Conservation (phyloP, 2,113 vertebrate genomes). For the Euleptes europaea region DNA sequence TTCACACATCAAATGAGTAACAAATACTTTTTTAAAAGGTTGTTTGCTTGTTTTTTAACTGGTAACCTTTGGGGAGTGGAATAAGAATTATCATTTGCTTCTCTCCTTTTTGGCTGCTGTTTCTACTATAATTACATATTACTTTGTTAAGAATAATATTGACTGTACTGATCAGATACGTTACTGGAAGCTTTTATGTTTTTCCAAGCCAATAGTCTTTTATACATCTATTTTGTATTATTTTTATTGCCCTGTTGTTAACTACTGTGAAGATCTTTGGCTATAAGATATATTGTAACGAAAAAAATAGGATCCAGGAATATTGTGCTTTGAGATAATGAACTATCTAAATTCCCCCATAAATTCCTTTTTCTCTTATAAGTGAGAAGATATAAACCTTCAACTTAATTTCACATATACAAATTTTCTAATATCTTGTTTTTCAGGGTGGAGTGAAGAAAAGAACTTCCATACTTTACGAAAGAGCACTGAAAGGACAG, state of each 20-base stretch:
- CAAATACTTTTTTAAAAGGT: too few relatives aligned
- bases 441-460: not conserved
- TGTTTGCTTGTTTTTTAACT: not conserved
- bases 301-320: not conserved
- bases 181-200: not conserved
- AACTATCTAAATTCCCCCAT: not conserved
- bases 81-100: not conserved
- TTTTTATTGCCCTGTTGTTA: not conserved
- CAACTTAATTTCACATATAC: not conserved
- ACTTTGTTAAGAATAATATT: not conserved
- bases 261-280: not conserved
- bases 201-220: not conserved
- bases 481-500: not conserved
- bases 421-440: not conserved
- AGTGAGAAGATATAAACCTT: not conserved
- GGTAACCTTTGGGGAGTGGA: not conserved
- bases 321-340: not conserved
- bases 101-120: not conserved
- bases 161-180: not conserved
- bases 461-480: not conserved
- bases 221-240: not conserved
- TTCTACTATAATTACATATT: not conserved
- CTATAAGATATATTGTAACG: not conserved
- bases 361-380: not conserved
- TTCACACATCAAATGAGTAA: too few relatives aligned